Evolutionary conservation across 2,888 invertebrate genomes (phyloP).

Genomic region (Anoplius nigerrimus): DNA sequence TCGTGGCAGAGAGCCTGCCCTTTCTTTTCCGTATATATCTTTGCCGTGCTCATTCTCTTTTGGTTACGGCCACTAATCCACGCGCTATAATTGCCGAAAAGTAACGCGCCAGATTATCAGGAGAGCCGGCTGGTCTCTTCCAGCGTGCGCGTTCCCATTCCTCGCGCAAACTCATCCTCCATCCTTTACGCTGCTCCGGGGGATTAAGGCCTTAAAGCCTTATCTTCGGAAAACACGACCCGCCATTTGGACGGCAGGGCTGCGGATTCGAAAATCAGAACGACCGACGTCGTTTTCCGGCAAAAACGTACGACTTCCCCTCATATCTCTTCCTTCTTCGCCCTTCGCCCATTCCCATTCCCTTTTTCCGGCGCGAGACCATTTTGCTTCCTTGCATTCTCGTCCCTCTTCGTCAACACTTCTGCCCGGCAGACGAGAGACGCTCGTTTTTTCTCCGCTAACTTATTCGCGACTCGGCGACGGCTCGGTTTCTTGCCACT

Average conservation of each 20-base stretch:
- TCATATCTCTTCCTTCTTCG: background rate
- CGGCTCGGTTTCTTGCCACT: too few species aligned
- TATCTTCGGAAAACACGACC: constrained; percentile 57
- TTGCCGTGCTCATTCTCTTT: constrained; percentile 24
- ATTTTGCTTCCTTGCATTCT: too few species aligned
- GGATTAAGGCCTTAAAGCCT: constrained; percentile 60
- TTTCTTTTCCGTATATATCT: constrained; percentile 16
- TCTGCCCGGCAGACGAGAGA: too few species aligned
- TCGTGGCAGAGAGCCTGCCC: constrained; percentile 19
- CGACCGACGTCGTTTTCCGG: background rate
- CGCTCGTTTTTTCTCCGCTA: too few species aligned
- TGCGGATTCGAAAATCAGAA: constrained; percentile 17
- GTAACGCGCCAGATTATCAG: constrained; percentile 56
- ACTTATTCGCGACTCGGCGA: too few species aligned
- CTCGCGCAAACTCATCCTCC: constrained; percentile 15
- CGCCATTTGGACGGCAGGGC: constrained; percentile 27
- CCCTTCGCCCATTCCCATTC: background rate
- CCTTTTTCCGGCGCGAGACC: too few species aligned
- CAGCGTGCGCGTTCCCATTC: constrained; percentile 24
- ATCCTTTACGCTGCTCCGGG: constrained; percentile 13
- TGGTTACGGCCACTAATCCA: constrained; percentile 43
- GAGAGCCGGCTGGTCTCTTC: constrained; percentile 8
- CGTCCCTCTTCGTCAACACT: too few species aligned
- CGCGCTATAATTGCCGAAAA: constrained; percentile 48
- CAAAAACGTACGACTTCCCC: background rate